Evolutionary conservation across 2,113 vertebrate species (phyloP).

Genomic region (Xiphophorus hellerii): DNA sequence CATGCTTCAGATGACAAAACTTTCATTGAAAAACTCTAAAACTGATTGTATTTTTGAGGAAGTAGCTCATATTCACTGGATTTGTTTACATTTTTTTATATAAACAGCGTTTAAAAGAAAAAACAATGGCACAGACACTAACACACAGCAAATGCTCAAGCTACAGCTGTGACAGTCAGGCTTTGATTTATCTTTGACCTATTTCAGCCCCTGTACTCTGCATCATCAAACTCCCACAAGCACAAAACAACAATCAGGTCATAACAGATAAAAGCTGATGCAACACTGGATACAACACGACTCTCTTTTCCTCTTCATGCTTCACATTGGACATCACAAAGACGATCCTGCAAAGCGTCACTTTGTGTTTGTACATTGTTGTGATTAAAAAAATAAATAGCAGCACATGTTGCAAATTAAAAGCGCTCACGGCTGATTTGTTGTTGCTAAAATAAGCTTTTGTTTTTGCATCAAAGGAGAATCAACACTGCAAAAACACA

Average conservation of each 20-base stretch:
- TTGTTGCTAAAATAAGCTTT: constrained; percentile 25
- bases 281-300: constrained; percentile 49
- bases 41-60: neutral
- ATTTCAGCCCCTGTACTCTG: constrained; percentile 62
- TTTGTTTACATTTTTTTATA: neutral
- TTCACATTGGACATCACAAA: constrained; percentile 11
- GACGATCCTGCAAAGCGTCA: constrained; percentile 14
- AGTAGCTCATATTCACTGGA: neutral
- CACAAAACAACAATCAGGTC: constrained; percentile 73
- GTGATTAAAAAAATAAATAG: constrained; percentile 38
- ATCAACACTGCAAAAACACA: neutral
- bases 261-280: constrained; percentile 69
- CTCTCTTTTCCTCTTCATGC: constrained; percentile 26
- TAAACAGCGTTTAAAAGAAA: neutral
- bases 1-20: neutral
- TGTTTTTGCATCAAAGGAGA: constrained; percentile 2
- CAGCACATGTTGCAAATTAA: constrained; percentile 2
- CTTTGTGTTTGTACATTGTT: constrained; percentile 42
- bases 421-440: constrained; percentile 13
- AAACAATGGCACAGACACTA: constrained; percentile 4
- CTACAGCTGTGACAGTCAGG: constrained; percentile 15
- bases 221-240: constrained; percentile 43
- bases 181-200: constrained; percentile 67
- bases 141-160: constrained; percentile 24
- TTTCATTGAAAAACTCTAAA: neutral